Evolutionary conservation across 2,888 invertebrate species (phyloP), one percentile per base, ranked within the genome.

Genomic region (Eupelmus urozonus): DNA sequence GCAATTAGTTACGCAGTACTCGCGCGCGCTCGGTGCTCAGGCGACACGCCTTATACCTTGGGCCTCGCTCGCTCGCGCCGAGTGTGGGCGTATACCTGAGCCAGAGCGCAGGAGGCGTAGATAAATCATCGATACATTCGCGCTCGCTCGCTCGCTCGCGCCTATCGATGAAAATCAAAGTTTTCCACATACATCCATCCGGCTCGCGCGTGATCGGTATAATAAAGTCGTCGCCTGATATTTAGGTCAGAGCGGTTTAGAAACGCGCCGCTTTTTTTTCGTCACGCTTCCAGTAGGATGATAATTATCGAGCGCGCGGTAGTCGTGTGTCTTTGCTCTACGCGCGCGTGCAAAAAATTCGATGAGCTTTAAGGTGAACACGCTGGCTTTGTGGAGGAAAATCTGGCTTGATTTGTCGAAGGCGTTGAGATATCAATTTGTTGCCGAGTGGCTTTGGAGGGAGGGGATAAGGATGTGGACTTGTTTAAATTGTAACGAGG

Each of bases 101-200:
- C 25, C 42, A 34, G 11, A n/a, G 20, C 7, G 34, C 67, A 20
- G 62, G 20, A 63, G 20, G 23, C 11, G 42, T 20, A n/a, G 23
- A 45, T 78, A 79, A 79, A 79, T 76, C 76, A 79, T 79, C 67
- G 66, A 71, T 75, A 70, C 42, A n/a, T n/a, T n/a, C n/a, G n/a
- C n/a, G n/a, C n/a, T n/a, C n/a, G n/a, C n/a, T n/a, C n/a, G n/a
- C n/a, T n/a, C n/a, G n/a, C n/a, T n/a, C n/a, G n/a, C n/a, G n/a
- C 62, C 55, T 62, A 78, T 79, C 78, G 70, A 79, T 71, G 70
- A 53, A 70, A 67, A 78, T 73, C 72, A 40, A 62, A 62, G 27
- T 59, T 70, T 63, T 69, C 57, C 27, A 20, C 18, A 4, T 27
- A 3, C 18, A 4, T 23, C 27, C 25, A 16, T 51, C 16, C 9